Evolutionary conservation across 2,797 vertebrate genomes (phyloP).

Genomic region (Lycodopsis pacificus): DNA sequence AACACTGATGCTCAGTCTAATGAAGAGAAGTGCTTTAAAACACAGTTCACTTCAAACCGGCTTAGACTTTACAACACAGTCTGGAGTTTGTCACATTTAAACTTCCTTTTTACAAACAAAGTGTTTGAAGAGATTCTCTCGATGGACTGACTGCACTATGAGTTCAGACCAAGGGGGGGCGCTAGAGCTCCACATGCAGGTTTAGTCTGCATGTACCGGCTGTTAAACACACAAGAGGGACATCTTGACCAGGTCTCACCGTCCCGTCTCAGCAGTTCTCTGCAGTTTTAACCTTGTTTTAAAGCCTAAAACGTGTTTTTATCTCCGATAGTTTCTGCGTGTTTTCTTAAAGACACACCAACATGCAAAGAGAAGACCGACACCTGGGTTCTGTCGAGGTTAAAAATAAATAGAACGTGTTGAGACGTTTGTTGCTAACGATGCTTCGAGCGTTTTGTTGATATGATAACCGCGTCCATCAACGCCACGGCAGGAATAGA

Average conservation of each 20-base stretch:
- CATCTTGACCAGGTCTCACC: background rate
- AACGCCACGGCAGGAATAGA: background rate
- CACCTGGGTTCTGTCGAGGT: background rate
- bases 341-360: background rate
- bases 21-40: background rate
- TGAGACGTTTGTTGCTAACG: constrained; percentile 21
- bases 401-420: background rate
- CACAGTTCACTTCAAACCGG: background rate
- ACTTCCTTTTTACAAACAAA: no score
- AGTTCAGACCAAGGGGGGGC: constrained; percentile 36
- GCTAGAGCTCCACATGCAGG: constrained; percentile 31
- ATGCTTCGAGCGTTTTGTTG: constrained; percentile 7
- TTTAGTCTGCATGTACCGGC: background rate
- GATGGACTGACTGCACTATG: background rate
- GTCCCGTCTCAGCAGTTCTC: background rate
- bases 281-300: background rate
- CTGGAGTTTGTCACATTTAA: background rate
- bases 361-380: background rate
- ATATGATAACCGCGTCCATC: constrained; percentile 1
- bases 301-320: background rate
- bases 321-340: no score
- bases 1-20: no score
- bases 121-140: background rate
- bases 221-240: constrained; percentile 10
- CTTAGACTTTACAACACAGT: no score